phyloP scores from a whole-genome alignment of 2,888 invertebrate species.

The Trissolcus japonicus region DNA sequence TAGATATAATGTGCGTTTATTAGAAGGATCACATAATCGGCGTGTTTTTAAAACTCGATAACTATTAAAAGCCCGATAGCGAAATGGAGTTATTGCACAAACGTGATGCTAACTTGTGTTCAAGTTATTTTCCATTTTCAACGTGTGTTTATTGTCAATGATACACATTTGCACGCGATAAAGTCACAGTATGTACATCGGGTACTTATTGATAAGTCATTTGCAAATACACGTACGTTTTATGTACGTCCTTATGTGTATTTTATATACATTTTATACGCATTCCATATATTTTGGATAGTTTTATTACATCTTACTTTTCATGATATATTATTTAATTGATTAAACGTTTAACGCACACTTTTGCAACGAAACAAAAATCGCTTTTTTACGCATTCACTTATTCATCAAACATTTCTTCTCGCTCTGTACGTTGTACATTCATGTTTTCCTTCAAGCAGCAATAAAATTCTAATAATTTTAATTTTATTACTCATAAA shows the following conservation, averaged over 20 bases:
- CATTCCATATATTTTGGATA: no score
- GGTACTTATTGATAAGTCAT: no score
- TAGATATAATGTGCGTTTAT: no score
- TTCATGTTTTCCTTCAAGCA: not conserved
- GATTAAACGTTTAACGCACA: constrained; percentile 27
- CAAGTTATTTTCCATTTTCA: constrained; percentile 47
- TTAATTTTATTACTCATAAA: constrained; percentile 53
- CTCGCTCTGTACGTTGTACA: not conserved
- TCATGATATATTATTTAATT: no score
- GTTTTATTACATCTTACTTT: no score
- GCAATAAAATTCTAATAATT: constrained; percentile 47
- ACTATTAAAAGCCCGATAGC: constrained; percentile 52
- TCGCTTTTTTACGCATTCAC: constrained; percentile 9
- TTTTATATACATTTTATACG: no score
- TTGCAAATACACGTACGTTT: no score
- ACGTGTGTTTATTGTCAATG: constrained; percentile 52
- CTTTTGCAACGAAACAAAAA: constrained; percentile 19
- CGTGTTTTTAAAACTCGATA: constrained; percentile 25
- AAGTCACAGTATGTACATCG: constrained; percentile 34
- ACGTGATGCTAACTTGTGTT: constrained; percentile 2
- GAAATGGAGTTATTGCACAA: constrained; percentile 44
- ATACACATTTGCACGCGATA: constrained; percentile 55
- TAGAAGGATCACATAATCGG: no score
- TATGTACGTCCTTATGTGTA: no score
- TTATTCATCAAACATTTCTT: not conserved